Base-by-base conservation (phyloP, 2,888 invertebrate genomes). In the Antheraea yamamai region DNA sequence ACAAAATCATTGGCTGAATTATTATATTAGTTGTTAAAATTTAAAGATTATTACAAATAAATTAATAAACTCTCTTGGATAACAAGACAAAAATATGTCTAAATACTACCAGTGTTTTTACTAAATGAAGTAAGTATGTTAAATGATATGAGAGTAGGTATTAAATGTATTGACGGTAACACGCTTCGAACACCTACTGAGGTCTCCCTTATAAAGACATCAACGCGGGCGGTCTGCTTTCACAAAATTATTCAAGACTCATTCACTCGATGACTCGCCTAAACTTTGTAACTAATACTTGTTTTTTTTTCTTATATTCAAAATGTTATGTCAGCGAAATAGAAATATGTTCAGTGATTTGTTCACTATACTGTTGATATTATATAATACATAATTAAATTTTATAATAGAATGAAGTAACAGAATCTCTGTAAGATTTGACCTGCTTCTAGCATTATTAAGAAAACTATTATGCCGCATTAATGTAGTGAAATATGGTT, bases 161-260 rank as follows among this genome's bases (percentile, higher is more conserved):
- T 39, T 30, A 4, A 66, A 66, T 66, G n/a, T 20, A 30, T 30
- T 4, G 2, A 30, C 2, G 14, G 70, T 39, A 70, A 39, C n/a
- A 18, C 10, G 39, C 20, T 70, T 70, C 39, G 10, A 39, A 70
- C 70, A 39, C 70, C 70, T 70, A 70, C 70, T 73, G 79, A 77
- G 75, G 79, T 78, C 78, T 78, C 79, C 84, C 81, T 90, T 85
- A 80, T 82, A 92, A 93, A 92, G 93, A 94, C 89, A 87, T 94
- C 92, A 93, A 94, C 93, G 93, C 91, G 89, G 85, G 87, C 85
- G 87, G 84, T 80, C 83, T 77, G 64, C 64, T 66, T 66, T 66
- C 55, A 73, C 30, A 30, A 20, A 47, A 71, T 47, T 26, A 23
- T 51, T 71, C 71, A 23, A 51, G 71, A 39, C 71, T 71, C 51